These are phyloP conservation scores for Acleris cristana DNA, from an alignment of 2,888 invertebrate species.

Conservation along the genomic window DNA sequence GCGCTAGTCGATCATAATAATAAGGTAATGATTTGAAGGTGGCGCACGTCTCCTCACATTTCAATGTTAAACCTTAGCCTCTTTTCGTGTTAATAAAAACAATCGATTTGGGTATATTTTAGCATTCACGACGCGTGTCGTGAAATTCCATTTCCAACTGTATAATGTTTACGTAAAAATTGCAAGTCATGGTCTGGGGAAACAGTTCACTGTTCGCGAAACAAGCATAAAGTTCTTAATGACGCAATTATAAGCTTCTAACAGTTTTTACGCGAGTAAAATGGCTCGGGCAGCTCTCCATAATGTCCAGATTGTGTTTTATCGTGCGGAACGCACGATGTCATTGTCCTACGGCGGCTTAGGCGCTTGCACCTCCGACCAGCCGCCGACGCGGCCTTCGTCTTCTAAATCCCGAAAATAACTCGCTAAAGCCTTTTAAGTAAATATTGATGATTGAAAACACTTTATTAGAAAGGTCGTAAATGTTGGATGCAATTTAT, in stretches of 20 bases:
- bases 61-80: slow-evolving; percentile 58
- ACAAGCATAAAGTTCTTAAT: slow-evolving; percentile 61
- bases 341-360: slow-evolving; percentile 77
- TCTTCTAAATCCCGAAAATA: slow-evolving; percentile 35
- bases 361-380: slow-evolving; percentile 53
- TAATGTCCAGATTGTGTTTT: slow-evolving; percentile 76
- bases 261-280: slow-evolving; percentile 63
- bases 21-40: slow-evolving; percentile 25
- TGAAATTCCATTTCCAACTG: background rate
- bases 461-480: no score
- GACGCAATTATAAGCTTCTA: slow-evolving; percentile 65
- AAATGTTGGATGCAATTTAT: background rate
- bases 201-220: slow-evolving; percentile 59
- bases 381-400: slow-evolving; percentile 41
- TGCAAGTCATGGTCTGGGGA: slow-evolving; percentile 42
- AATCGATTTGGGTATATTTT: slow-evolving; percentile 4
- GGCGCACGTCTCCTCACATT: slow-evolving; percentile 43
- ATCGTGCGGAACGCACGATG: slow-evolving; percentile 81
- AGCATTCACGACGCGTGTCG: slow-evolving; percentile 6
- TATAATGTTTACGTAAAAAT: slow-evolving; percentile 21
- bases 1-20: background rate
- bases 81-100: slow-evolving; percentile 60
- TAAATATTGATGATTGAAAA: background rate
- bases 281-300: slow-evolving; percentile 62
- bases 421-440: background rate